Evolutionary conservation across 2,113 vertebrate genomes (phyloP), one percentile per base, ranked within the genome.

Genomic region (Oncorhynchus gorbuscha): DNA sequence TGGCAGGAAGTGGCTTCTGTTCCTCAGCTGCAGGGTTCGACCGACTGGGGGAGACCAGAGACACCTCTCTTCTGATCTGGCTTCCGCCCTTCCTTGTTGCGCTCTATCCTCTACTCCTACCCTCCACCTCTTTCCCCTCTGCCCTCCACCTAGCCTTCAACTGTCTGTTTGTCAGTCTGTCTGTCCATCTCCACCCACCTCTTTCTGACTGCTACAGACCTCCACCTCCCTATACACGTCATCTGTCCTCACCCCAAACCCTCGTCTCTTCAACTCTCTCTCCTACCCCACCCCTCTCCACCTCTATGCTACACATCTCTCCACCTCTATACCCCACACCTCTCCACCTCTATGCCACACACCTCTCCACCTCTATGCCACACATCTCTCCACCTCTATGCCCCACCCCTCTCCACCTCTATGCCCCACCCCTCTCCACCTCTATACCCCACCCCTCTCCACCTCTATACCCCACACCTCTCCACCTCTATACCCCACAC

Each of bases 1-100:
- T 98, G 97, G 97, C 97, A 97, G 95, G 97, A 93, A 96, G 96
- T 97, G 97, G 96, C 97, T 98, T 93, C 90, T 84, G 84, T 83
- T 90, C 85, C 89, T 85, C 89, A 70, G 87, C 80, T 75, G 71
- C 16, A 18, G 13, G 51, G 14, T 16, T 55, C 16, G 51, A 18
- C 51, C 51, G 51, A 87, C 80, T 71, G 85, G 83, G n/a, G 82
- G 80, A 79, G 83, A 78, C 77, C 74, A 6, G 55, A 86, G 81
- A 74, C 83, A 71, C 75, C 51, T 55, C 51, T 55, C 51, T 18
- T 73, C 26, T 32, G 14, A 24, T 61, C 39, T 85, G 74, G 68
- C 64, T 71, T 24, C 74, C 73, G 87, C 66, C 75, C 64, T 45
- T 45, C 39, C 39, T 11, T 45, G 69, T 16, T 22, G 7, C 35